A percentile compares a stretch with the other conserved stretches of the same genome.
phyloP scores from a whole-genome alignment of 2,888 invertebrate genomes.

The Prenolepis imparis region DNA sequence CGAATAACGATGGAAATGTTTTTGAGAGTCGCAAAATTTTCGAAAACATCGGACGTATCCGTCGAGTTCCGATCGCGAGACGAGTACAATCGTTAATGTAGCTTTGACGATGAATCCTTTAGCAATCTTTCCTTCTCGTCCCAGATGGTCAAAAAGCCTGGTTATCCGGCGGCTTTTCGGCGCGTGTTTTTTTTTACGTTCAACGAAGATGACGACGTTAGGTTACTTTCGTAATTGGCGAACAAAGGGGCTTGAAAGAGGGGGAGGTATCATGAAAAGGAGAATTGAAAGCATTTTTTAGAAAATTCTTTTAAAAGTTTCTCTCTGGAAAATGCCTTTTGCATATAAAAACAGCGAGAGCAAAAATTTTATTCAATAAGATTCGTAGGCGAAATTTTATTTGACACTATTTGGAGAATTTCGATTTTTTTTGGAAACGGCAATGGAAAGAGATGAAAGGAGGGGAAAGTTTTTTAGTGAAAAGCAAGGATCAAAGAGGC shows the following conservation, averaged over 20 bases:
- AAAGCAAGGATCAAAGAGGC: background rate
- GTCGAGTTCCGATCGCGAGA: constrained; percentile 75
- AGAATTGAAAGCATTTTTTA: constrained; percentile 46
- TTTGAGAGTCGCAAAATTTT: constrained; percentile 45
- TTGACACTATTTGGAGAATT: background rate
- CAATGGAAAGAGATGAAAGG: constrained; percentile 26
- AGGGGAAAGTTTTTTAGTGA: background rate
- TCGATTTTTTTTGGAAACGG: constrained; percentile 25
- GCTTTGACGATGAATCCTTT: constrained; percentile 85
- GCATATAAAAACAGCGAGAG: constrained; percentile 9
- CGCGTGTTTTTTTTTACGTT: constrained; percentile 78
- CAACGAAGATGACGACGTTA: constrained; percentile 81
- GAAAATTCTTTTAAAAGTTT: background rate
- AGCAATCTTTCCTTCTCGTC: constrained; percentile 83
- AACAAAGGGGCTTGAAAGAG: constrained; percentile 65
- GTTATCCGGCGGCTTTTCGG: constrained; percentile 77
- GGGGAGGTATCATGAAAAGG: constrained; percentile 58
- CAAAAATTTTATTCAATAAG: constrained; percentile 14
- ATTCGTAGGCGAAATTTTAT: constrained; percentile 34
- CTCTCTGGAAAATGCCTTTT: background rate
- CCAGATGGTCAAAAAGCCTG: constrained; percentile 82
- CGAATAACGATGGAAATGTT: background rate
- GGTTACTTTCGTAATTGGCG: constrained; percentile 73
- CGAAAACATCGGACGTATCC: background rate
- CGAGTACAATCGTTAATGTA: constrained; percentile 81